Percentiles rank a stretch among this genome's conserved stretches.
phyloP scores from a whole-genome alignment of 2,113 vertebrate species.

The Phrynosoma platyrhinos region DNA sequence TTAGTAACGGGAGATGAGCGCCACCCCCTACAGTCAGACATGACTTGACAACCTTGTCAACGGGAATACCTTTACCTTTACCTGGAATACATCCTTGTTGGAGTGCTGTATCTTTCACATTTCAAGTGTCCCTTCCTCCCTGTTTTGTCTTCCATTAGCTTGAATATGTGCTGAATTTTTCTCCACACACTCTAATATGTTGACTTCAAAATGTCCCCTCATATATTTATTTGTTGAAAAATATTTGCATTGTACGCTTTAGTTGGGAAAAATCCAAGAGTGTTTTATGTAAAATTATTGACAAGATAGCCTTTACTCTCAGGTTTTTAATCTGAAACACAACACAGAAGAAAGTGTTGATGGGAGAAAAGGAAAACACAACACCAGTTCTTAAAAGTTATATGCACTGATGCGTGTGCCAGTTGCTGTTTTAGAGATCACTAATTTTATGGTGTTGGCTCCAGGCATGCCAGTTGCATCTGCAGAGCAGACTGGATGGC shows the following conservation, averaged over 20 bases:
- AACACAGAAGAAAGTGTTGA: not conserved
- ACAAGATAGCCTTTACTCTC: not conserved
- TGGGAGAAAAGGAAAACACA: not conserved
- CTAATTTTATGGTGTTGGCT: conserved; percentile 56
- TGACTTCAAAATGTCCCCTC: conserved; percentile 37
- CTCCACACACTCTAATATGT: not conserved
- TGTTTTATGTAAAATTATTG: not conserved
- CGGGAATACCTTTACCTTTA: too few species aligned
- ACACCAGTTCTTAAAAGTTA: conserved; percentile 1
- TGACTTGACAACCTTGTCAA: too few species aligned
- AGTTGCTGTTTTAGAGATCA: conserved; percentile 48
- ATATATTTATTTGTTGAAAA: not conserved
- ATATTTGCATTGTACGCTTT: not conserved
- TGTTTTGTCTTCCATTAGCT: accelerated
- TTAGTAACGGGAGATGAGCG: too few species aligned
- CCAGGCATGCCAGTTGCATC: conserved; percentile 57
- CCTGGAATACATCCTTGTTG: not conserved
- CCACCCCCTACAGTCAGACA: too few species aligned
- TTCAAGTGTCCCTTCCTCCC: not conserved
- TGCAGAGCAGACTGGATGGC: conserved; percentile 64
- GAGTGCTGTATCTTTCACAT: not conserved
- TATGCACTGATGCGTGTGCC: conserved; percentile 54
- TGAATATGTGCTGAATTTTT: too few species aligned
- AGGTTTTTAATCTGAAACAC: not conserved
- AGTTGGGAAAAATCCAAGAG: not conserved